phyloP scores from a whole-genome alignment of 92 coral and sea anemone species.

The Pocillopora meandrina region DNA sequence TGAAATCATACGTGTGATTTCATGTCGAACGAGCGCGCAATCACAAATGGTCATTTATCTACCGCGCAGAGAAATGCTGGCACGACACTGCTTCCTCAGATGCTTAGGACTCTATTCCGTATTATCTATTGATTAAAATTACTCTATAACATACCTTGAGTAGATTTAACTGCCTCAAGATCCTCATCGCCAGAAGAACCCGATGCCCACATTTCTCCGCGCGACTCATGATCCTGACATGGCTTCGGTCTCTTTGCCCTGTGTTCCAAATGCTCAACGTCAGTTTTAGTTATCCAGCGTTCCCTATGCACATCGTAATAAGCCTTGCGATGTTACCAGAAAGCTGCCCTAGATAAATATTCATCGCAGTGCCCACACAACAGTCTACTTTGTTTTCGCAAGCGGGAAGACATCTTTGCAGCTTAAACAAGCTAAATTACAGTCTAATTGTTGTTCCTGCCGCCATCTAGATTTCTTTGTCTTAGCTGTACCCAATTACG shows the following conservation, averaged over 20 bases:
- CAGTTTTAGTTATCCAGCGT: constrained; percentile 37
- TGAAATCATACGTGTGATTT: too few species aligned
- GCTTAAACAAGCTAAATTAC: too few species aligned
- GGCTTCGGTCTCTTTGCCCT: constrained; percentile 18
- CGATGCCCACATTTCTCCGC: not conserved
- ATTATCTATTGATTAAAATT: not conserved
- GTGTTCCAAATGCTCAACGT: not conserved
- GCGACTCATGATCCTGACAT: not conserved
- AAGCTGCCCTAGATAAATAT: constrained; percentile 46
- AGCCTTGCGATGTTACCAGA: constrained; percentile 51
- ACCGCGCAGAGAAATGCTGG: too few species aligned
- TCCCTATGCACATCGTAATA: constrained; percentile 30
- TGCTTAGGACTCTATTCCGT: not conserved
- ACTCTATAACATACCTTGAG: constrained; percentile 5
- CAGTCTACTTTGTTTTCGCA: constrained; percentile 41
- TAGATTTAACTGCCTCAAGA: constrained; percentile 9
- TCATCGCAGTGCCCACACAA: constrained; percentile 54
- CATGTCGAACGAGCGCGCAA: too few species aligned
- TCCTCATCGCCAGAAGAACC: constrained; percentile 29
- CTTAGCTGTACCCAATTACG: too few species aligned
- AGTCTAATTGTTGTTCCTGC: too few species aligned
- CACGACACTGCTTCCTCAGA: not conserved
- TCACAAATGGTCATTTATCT: too few species aligned
- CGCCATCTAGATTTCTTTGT: too few species aligned
- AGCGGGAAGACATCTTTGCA: constrained; percentile 34